Conservation (phyloP, 2,113 vertebrate species). For the Emydura subglobosa region DNA sequence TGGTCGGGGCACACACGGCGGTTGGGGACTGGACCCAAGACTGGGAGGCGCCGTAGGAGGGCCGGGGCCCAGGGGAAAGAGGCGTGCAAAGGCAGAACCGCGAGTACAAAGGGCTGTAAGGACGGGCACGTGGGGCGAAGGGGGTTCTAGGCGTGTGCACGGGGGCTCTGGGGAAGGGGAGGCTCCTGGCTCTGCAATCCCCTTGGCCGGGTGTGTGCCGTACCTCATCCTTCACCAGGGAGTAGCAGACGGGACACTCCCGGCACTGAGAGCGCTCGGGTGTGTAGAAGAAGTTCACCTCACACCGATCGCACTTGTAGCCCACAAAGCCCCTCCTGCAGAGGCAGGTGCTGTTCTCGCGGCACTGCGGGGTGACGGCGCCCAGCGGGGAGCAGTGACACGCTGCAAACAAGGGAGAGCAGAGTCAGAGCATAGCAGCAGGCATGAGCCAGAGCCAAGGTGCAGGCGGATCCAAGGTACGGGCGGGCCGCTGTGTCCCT, state of each 20-base stretch:
- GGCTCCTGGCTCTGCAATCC: background rate
- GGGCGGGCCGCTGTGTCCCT: background rate
- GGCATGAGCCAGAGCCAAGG: background rate
- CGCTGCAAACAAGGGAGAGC: slow-evolving; percentile 72
- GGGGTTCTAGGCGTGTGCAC: too few species aligned
- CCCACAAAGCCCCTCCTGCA: slow-evolving; percentile 88
- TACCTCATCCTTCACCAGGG: slow-evolving; percentile 89
- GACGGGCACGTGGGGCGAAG: too few species aligned
- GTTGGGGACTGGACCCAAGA: too few species aligned
- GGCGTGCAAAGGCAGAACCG: too few species aligned
- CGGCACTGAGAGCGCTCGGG: slow-evolving; percentile 80
- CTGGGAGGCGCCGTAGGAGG: background rate
- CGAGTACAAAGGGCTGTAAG: background rate
- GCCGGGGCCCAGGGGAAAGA: background rate
- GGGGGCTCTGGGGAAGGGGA: rapidly evolving
- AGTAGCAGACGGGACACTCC: slow-evolving; percentile 91
- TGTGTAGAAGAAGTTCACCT: slow-evolving; percentile 88
- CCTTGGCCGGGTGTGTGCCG: rapidly evolving
- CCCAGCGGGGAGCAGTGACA: slow-evolving; percentile 94
- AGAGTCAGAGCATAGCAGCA: background rate
- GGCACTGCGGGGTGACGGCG: slow-evolving; percentile 85
- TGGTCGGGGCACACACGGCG: too few species aligned
- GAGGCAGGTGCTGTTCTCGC: slow-evolving; percentile 86
- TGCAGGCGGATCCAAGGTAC: too few species aligned
- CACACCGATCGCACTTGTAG: slow-evolving; percentile 91